Conservation (phyloP, 2,113 vertebrate genomes). For the Tachycineta bicolor region DNA sequence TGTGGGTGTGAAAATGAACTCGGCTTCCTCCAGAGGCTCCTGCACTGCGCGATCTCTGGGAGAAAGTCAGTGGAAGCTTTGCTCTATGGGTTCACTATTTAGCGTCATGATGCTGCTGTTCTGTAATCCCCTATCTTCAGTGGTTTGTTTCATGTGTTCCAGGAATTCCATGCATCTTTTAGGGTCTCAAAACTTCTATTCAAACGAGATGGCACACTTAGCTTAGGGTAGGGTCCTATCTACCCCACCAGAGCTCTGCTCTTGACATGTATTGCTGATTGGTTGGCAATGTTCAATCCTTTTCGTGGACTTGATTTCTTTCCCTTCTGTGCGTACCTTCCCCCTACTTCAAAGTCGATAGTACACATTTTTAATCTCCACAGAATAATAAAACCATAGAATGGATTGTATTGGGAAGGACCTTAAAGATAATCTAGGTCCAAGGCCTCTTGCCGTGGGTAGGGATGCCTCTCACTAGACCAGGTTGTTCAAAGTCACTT, state of each 20-base stretch:
- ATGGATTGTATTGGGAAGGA: background rate
- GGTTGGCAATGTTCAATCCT: background rate
- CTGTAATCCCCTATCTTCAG: background rate
- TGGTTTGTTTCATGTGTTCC: background rate
- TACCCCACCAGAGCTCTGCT: fast-evolving
- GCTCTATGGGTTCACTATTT: background rate
- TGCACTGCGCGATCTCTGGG: background rate
- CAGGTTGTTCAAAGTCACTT: too few species aligned
- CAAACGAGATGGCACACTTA: background rate
- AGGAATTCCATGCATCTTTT: background rate
- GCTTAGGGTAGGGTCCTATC: background rate
- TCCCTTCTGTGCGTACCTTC: background rate
- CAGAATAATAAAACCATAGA: too few species aligned
- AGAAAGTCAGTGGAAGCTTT: background rate
- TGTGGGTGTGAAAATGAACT: background rate
- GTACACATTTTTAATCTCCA: background rate
- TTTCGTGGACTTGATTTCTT: background rate
- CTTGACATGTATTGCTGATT: fast-evolving
- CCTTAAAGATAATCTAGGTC: background rate
- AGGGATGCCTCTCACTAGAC: too few species aligned
- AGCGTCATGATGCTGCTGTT: background rate
- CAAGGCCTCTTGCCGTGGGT: background rate
- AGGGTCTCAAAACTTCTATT: background rate
- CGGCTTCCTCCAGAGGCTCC: fast-evolving
- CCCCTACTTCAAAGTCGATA: background rate